Evolutionary conservation across 1,140 invertebrate species (phyloP), one percentile per base, ranked within the genome.

Genomic region (Manduca sexta): DNA sequence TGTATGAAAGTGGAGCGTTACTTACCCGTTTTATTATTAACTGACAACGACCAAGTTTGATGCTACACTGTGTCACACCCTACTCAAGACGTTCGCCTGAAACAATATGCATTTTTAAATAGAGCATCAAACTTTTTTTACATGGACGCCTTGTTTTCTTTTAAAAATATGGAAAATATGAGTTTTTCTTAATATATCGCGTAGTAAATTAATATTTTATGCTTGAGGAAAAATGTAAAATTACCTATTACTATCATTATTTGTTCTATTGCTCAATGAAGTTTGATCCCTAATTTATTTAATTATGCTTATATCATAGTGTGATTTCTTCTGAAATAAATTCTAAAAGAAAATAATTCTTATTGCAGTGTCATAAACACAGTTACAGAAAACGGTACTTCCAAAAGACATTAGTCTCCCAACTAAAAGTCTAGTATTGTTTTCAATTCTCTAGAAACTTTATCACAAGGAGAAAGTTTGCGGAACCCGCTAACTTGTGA

Each of bases 81-180:
- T 58, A 53, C 63, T 60, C 58, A 54, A 44, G 40, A 49, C 15
- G 26, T 57, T 45, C 30, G 30, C 29, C 52, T 50, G 44, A 58
- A 69, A 70, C 61, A 69, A 63, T 72, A 71, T 75, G 54, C 67
- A 75, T 75, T 73, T 69, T 73, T 75, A 75, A 75, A 67, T 65
- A 68, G 49, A 52, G 43, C 50, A 34, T 39, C 33, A 33, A 64
- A 61, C 40, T 65, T 64, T 65, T 40, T 53, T 50, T 18, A 55
- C 40, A 60, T 64, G 41, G 45, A 67, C 52, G 56, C 55, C 38
- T 59, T 50, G 52, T 51, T 58, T 44, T 53, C 48, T 64, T n/a
- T 35, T 35, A 12, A 35, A 61, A 47, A 60, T 63, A 64, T 52
- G 37, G 30, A 56, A 54, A 52, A 52, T 35, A 35, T 45, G 48